Base-by-base conservation (phyloP, 1,140 invertebrate species). In the Goniozus legneri region DNA sequence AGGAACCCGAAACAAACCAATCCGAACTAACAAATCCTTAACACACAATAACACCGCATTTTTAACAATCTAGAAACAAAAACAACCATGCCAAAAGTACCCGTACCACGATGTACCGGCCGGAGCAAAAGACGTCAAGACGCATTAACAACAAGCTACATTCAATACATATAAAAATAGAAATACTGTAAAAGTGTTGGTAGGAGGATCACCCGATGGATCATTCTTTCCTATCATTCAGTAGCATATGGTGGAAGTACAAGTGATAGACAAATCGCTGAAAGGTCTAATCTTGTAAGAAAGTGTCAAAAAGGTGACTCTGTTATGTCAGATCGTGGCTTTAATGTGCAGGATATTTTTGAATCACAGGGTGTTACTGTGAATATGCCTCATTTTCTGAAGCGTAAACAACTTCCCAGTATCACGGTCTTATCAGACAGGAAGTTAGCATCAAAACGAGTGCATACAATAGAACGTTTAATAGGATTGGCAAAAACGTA, bases 111-210 rank as follows among this genome's bases (percentile, higher is more conserved):
- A n/a, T n/a, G n/a, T n/a, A n/a, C n/a, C n/a, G n/a, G n/a, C n/a
- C n/a, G n/a, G n/a, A n/a, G n/a, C n/a, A n/a, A n/a, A n/a, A n/a
- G n/a, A n/a, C n/a, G n/a, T n/a, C n/a, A n/a, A n/a, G n/a, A n/a
- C n/a, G n/a, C n/a, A n/a, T n/a, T n/a, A 57, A 16, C 60, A 69
- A 43, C 59, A 64, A 39, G 53, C 54, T 37, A 62, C 61, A 12
- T 67, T 62, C 44, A 65, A 54, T 16, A 21, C 19, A 3, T 40
- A 40, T 30, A 40, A 40, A 30, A 40, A 40, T 30, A 13, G 13
- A 24, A 48, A 18, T 13, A 48, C 32, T 35, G 4, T 42, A 15
- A 41, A 41, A 42, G 30, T 24, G 21, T 18, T 48, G 3, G 32
- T 48, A 2, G 46, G 33, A 22, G 30, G 12, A 12, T 34, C 46